Base-by-base conservation (phyloP, 2,888 invertebrate genomes). In the Sinopyrophorus schimmeli region DNA sequence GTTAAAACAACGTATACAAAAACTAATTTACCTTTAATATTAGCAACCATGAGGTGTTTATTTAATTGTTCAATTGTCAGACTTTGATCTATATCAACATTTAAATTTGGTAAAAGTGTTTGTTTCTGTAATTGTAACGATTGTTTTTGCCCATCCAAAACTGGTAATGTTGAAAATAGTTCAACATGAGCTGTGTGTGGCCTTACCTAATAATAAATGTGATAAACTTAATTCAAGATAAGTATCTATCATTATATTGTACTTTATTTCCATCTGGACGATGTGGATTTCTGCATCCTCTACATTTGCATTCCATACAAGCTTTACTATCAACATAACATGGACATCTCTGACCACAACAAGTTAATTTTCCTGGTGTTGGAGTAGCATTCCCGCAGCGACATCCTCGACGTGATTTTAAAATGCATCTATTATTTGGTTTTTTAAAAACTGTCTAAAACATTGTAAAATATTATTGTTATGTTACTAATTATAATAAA, bases 321-420 rank as follows among this genome's bases (percentile, higher is more conserved):
- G 91, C 87, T 70, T 90, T 89, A 58, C 89, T 88, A 57, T 89
- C 89, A 3, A 92, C 91, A 72, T 95, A 96, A 73, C 95, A 96
- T 0, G 93, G 92, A 75, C 95, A 96, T 53, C 95, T 77, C 69
- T 93, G 93, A 0, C 94, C 94, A 66, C 94, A 92, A 68, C 95
- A 96, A 0, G 94, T 94, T 27, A 93, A 74, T 70, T 91, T 92
- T 3, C 92, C 92, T 0, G 93, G 92, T 10, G 87, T 87, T 1
- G 89, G 83, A 0, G 93, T 91, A 1, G 92, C 90, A 73, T 91
- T 90, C 2, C 94, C 94, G 76, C 95, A 95, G 49, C 93, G 80
- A 69, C 94, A 95, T 7, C 91, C 90, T 74, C 83, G 82, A 60
- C 85, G 79, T 63, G 76, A 76, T 58, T 78, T 79, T 46, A 63